Conservation (phyloP, 2,113 vertebrate genomes). For the Lamprotornis superbus region DNA sequence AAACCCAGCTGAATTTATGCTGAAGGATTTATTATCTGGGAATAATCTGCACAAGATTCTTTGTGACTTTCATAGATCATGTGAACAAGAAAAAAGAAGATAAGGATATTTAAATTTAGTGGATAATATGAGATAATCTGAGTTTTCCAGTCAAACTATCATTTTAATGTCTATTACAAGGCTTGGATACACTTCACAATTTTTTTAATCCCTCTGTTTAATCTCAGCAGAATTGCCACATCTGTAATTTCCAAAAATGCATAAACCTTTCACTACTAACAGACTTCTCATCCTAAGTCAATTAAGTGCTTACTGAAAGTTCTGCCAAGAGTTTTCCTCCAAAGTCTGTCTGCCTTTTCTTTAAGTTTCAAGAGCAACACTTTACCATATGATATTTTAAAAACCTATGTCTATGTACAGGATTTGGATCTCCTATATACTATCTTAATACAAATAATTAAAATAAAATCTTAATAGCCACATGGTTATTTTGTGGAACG, state of each 20-base stretch:
- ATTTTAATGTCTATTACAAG: not conserved
- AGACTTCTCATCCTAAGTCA: constrained; percentile 8
- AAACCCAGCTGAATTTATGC: not conserved
- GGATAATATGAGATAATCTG: not conserved
- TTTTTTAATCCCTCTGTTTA: not conserved
- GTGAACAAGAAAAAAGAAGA: not conserved
- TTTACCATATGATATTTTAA: not conserved
- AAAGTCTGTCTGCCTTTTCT: not conserved
- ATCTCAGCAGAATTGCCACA: not conserved
- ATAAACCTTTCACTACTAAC: not conserved
- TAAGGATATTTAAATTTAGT: not conserved
- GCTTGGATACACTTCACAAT: not conserved
- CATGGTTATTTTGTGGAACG: not conserved
- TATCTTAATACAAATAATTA: not conserved
- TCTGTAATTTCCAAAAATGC: not conserved
- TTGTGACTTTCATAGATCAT: not conserved
- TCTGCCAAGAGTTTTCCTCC: not conserved
- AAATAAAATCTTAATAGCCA: not conserved
- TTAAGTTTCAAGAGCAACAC: not conserved
- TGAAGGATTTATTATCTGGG: not conserved
- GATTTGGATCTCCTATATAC: not conserved
- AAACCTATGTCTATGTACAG: not conserved
- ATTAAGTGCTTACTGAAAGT: constrained; percentile 24
- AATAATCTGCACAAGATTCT: not conserved
- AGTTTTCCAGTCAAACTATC: not conserved